Evolutionary conservation across 2,797 vertebrate genomes (phyloP).

Genomic region (Syngnathus acus): DNA sequence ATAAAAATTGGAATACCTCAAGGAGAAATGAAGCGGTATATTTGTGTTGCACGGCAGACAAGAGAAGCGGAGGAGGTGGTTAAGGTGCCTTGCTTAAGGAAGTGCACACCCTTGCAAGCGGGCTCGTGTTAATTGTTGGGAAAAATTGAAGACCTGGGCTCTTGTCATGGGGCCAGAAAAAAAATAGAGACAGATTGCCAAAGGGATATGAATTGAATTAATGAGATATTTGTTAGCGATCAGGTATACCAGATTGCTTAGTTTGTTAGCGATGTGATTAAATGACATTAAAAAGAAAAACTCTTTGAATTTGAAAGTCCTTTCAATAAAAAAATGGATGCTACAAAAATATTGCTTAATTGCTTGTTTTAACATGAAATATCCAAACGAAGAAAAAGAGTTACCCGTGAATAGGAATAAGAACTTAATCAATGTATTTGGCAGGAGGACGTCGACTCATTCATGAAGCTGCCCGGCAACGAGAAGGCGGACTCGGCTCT

Average conservation of each 20-base stretch:
- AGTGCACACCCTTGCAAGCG: no score
- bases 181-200: no score
- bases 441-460: constrained; percentile 96
- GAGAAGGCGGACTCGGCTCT: constrained; percentile 88
- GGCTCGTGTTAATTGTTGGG: no score
- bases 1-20: no score
- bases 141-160: not conserved
- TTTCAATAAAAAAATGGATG: not conserved
- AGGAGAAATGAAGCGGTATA: not conserved
- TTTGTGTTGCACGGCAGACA: not conserved
- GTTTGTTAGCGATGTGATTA: not conserved
- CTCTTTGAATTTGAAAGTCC: not conserved
- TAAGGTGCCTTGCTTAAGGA: not conserved
- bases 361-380: not conserved
- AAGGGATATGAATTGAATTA: no score
- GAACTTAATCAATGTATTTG: not conserved
- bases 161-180: no score
- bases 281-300: not conserved
- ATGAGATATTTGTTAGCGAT: not conserved
- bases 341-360: not conserved
- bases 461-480: constrained; percentile 94
- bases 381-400: not conserved
- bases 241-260: no score
- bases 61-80: not conserved
- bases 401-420: not conserved